A percentile compares a stretch with the other conserved stretches of the same genome.
Conservation (phyloP, 2,888 invertebrate species). For the Aporophyla nigra region DNA sequence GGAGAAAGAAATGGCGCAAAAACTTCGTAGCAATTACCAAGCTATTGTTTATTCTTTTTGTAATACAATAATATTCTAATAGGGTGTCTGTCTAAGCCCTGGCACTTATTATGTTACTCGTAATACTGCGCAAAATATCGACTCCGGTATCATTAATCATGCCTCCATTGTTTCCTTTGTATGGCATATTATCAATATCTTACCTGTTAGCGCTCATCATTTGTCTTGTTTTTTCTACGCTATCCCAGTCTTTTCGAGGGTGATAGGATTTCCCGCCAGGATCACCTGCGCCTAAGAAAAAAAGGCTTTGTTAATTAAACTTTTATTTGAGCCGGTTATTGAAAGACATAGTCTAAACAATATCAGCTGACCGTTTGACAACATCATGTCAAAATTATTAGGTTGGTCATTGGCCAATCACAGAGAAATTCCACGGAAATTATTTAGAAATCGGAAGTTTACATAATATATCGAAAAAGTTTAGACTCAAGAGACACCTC, state of each 20-base stretch:
- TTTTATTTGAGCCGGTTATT: not conserved
- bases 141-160: slow-evolving; percentile 50
- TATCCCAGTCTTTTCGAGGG: slow-evolving; percentile 94
- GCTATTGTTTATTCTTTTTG: not conserved
- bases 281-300: slow-evolving; percentile 79
- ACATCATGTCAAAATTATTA: not conserved
- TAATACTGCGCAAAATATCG: slow-evolving; percentile 44
- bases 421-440: too few species aligned
- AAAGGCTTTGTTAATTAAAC: not conserved
- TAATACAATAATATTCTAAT: slow-evolving; percentile 15
- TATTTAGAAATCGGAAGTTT: too few species aligned
- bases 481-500: too few species aligned
- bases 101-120: slow-evolving; percentile 26
- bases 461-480: not conserved
- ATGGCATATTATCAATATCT: slow-evolving; percentile 57
- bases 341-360: not conserved
- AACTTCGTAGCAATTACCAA: not conserved
- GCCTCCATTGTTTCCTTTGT: slow-evolving; percentile 41
- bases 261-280: slow-evolving; percentile 84
- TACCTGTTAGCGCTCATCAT: slow-evolving; percentile 91
- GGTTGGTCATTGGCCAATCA: not conserved
- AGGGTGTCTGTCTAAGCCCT: slow-evolving; percentile 15
- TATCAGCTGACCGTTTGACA: not conserved
- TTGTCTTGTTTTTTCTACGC: slow-evolving; percentile 95
- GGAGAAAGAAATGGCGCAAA: not conserved